Percentiles rank a stretch among this genome's conserved stretches.
These are phyloP conservation scores for Microtus oregoni DNA, from an alignment of 2,113 vertebrate genomes.

Conservation along the genomic window DNA sequence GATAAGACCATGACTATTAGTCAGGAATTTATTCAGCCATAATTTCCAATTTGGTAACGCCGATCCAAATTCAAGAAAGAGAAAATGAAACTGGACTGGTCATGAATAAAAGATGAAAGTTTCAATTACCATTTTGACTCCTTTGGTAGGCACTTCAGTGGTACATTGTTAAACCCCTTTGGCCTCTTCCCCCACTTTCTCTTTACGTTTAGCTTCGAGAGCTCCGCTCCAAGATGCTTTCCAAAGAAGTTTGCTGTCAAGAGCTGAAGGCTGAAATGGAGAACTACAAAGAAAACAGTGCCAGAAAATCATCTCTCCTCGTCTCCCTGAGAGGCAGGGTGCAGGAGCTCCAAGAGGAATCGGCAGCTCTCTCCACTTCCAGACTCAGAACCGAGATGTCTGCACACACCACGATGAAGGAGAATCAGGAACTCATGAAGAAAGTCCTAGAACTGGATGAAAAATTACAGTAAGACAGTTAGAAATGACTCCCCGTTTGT, in stretches of 20 bases:
- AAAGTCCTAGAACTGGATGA: conserved; percentile 80
- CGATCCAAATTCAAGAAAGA: conserved; percentile 23
- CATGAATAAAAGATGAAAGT: neutral
- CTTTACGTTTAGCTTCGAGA: conserved; percentile 85
- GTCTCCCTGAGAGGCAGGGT: conserved; percentile 85
- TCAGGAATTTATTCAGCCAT: neutral
- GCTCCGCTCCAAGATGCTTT: conserved; percentile 84
- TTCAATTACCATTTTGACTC: neutral
- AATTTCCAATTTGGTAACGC: conserved; percentile 19
- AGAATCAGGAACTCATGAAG: conserved; percentile 86
- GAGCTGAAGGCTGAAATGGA: conserved; percentile 88
- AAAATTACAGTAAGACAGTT: conserved; percentile 86
- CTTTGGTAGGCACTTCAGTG: neutral
- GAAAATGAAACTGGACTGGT: neutral
- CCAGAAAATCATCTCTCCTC: conserved; percentile 88
- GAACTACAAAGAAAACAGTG: conserved; percentile 87
- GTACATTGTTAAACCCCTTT: neutral
- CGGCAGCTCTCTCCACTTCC: conserved; percentile 66
- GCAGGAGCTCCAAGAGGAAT: conserved; percentile 88
- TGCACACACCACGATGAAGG: conserved; percentile 81
- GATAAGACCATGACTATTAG: neutral
- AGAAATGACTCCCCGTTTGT: neutral
- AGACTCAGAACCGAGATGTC: conserved; percentile 84
- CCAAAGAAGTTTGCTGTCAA: conserved; percentile 86
- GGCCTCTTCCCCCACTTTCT: neutral